These are phyloP conservation scores for Drosophila punjabiensis DNA, from an alignment of 1,140 invertebrate genomes.

Conservation along the genomic window DNA sequence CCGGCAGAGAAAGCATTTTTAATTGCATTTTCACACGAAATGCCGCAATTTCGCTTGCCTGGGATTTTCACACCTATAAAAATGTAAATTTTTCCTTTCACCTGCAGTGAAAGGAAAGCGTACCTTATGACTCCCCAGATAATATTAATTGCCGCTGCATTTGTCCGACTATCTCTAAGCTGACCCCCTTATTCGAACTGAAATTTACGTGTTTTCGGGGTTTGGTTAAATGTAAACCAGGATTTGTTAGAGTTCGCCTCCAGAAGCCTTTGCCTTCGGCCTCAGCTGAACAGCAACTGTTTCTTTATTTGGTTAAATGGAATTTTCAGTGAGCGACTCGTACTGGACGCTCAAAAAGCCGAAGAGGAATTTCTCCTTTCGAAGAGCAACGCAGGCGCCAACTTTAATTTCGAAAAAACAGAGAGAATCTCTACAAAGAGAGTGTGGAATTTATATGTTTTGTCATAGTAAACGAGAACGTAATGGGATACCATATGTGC, in stretches of 20 bases:
- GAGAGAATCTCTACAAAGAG: slow-evolving; percentile 38
- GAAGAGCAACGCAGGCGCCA: slow-evolving; percentile 37
- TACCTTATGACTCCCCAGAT: slow-evolving; percentile 38
- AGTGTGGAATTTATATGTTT: slow-evolving; percentile 3
- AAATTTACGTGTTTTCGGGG: slow-evolving; percentile 14
- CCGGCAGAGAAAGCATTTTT: slow-evolving; percentile 63
- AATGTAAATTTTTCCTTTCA: slow-evolving; percentile 61
- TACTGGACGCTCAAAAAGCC: slow-evolving; percentile 37
- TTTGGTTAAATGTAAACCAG: neutral
- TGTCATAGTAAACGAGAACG: neutral
- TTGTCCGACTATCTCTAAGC: slow-evolving; percentile 24
- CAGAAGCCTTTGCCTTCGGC: slow-evolving; percentile 48
- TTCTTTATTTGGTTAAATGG: slow-evolving; percentile 33
- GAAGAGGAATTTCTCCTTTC: slow-evolving; percentile 16
- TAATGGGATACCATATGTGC: slow-evolving; percentile 10
- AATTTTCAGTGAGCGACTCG: slow-evolving; percentile 10
- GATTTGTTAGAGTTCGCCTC: neutral
- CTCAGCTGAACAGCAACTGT: slow-evolving; percentile 68
- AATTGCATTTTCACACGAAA: slow-evolving; percentile 78
- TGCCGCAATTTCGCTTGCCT: slow-evolving; percentile 58
- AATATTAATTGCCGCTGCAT: slow-evolving; percentile 59
- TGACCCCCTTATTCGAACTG: neutral
- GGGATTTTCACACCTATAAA: slow-evolving; percentile 72
- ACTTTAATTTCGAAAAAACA: slow-evolving; percentile 27
- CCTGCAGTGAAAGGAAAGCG: slow-evolving; percentile 33